These are phyloP conservation scores for Antigone vipio DNA, from an alignment of 2,113 vertebrate genomes.

Conservation along the genomic window DNA sequence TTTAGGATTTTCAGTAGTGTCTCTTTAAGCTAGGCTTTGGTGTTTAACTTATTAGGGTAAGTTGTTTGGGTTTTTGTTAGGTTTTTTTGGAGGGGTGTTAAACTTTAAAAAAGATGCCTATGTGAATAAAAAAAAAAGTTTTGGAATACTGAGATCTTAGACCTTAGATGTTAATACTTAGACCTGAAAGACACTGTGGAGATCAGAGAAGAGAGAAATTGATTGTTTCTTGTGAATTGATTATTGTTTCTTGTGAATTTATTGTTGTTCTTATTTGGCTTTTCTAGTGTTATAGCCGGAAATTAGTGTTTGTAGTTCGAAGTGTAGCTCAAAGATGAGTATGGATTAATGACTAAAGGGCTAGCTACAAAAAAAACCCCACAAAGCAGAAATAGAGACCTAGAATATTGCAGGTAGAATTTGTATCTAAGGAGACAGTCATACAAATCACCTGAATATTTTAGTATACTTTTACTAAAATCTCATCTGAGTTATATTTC, in stretches of 20 bases:
- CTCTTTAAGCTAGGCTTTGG: neutral
- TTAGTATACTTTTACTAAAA: neutral
- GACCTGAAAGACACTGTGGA: neutral
- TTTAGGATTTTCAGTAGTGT: neutral
- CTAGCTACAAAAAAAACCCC: rapidly evolving
- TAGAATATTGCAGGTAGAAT: neutral
- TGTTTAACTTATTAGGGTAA: neutral
- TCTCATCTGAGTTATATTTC: neutral
- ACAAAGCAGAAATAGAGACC: neutral
- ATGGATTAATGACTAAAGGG: neutral
- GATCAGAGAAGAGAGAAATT: neutral
- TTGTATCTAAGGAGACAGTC: neutral
- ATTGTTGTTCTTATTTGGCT: neutral
- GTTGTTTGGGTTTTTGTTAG: neutral
- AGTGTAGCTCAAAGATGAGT: neutral
- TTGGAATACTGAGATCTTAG: neutral
- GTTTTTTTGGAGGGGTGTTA: neutral
- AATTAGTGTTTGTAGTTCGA: neutral
- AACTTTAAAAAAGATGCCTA: neutral
- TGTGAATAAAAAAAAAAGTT: neutral
- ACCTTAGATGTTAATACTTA: too few species aligned
- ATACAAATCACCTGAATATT: neutral
- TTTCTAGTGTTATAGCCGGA: neutral
- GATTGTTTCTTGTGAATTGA: neutral
- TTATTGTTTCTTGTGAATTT: neutral